These are phyloP conservation scores for Tragelaphus imberbis DNA, from an alignment of 2,113 vertebrate genomes.

Conservation along the genomic window DNA sequence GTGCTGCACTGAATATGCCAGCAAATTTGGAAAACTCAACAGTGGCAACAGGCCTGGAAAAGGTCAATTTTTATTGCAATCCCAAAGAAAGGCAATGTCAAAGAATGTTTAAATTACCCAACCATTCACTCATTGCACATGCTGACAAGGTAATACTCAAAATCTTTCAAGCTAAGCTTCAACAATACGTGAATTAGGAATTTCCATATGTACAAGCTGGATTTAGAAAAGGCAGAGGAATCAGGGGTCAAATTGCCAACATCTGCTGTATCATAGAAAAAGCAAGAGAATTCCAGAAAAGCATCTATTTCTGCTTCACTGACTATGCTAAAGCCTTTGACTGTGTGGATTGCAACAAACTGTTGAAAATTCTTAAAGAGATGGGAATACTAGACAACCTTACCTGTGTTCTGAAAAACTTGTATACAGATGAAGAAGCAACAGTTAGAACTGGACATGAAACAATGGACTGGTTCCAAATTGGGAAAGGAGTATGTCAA, in stretches of 20 bases:
- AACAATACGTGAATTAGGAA: background rate
- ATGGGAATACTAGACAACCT: background rate
- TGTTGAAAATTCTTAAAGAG: background rate
- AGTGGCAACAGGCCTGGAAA: background rate
- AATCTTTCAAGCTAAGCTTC: background rate
- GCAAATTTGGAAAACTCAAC: background rate
- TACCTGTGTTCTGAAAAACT: background rate
- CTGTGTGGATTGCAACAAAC: background rate
- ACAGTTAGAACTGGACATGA: rapidly evolving
- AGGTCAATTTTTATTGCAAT: background rate
- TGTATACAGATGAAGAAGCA: background rate
- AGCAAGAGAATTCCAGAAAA: background rate
- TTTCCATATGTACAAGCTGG: background rate
- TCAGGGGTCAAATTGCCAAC: background rate
- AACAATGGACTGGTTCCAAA: background rate
- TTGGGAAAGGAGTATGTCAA: background rate
- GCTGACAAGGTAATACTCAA: background rate
- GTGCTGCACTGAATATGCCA: background rate
- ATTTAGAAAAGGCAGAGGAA: background rate
- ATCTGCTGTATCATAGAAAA: background rate
- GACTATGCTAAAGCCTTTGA: background rate
- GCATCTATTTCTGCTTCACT: background rate
- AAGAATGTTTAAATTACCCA: background rate
- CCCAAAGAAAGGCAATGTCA: background rate
- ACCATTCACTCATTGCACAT: background rate